Conservation (phyloP, 1,140 invertebrate genomes). For the silkworm (Bombyx mori) region ASM3026992v2 NC_085114.1:8364001-8364500, state of each 20-base stretch:
- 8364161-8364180: constrained; percentile 42
- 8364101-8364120: constrained; percentile 29
- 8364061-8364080: constrained; percentile 24
- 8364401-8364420: too few species aligned
- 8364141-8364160: constrained; percentile 24
- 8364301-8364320: too few species aligned
- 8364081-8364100: constrained; percentile 31
- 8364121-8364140: constrained; percentile 25
- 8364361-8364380: too few species aligned
- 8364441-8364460: too few species aligned
- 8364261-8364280: constrained; percentile 1
- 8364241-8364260: constrained; percentile 42
- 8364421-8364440: too few species aligned
- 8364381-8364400: too few species aligned
- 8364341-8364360: too few species aligned
- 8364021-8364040: constrained; percentile 43
- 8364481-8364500: too few species aligned
- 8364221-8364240: constrained; percentile 55
- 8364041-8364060: constrained; percentile 41
- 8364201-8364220: constrained; percentile 55
- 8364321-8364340: too few species aligned
- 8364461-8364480: too few species aligned
- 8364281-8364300: too few species aligned
- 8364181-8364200: constrained; percentile 57
- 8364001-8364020: constrained; percentile 54